Base-by-base conservation (phyloP, 2,113 vertebrate genomes). In the Hippocampus mohnikei region DNA sequence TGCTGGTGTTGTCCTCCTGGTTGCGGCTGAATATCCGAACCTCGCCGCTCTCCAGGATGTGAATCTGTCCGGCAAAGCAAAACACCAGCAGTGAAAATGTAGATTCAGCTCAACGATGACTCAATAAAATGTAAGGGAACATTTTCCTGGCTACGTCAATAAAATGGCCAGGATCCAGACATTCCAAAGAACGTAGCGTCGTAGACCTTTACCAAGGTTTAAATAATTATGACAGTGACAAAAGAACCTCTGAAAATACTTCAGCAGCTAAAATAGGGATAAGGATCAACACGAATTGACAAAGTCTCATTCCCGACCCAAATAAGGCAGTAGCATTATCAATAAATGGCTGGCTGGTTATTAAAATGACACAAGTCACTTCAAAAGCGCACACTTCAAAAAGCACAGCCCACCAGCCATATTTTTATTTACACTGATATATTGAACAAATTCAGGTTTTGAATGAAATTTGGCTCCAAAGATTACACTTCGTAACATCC, bases 1-100 rank as follows among this genome's bases (percentile, higher is more conserved):
- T 96, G 77, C 85, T 91, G 0, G 95, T 96, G 84, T 95, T 97
- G 88, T 96, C 94, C 70, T 97, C 95, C 77, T 96, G 95, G 80
- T 96, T 96, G 66, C 95, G 93, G 80, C 95, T 97, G 82, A 95
- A 97, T 67, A 97, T 77, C 73, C 88, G 91, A 53, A 96, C 92
- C 65, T 95, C 93, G 0, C 95, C 95, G 0, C 72, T 90, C 78
- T 95, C 94, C 69, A 95, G 85, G 56, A 94, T 89, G 25, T 97
- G 95, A 76, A 97, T 96, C 95, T 97, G 81, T 56, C 27, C 5
- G 20, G 50, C 18, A 6, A 3, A 23, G 1, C 1, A 21, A 29
- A 41, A 11, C 50, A 42, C 16, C 29, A 37, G 6, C 9, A 12
- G 53, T 56, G 20, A 25, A 12, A 58, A 4, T 12, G 3, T 25